A percentile compares a stretch with the other conserved stretches of the same genome.
These are phyloP conservation scores for Altica lythri DNA, from an alignment of 2,888 invertebrate species.

Conservation along the genomic window DNA sequence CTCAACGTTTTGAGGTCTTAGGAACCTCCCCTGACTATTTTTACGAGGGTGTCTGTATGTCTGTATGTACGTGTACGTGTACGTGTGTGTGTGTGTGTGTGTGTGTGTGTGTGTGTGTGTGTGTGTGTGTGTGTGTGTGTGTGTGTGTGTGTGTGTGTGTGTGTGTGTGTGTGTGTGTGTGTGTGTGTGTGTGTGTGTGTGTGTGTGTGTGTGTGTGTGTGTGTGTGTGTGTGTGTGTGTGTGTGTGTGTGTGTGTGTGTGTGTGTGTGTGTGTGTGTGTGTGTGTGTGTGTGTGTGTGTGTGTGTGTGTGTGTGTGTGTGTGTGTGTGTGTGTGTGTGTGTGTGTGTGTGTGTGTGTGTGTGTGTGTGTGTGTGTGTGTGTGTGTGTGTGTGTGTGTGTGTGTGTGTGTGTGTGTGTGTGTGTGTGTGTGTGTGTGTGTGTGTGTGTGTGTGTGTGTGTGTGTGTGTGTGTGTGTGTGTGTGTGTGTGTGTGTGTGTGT, in stretches of 20 bases:
- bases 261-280: not conserved
- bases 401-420: not conserved
- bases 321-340: not conserved
- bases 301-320: not conserved
- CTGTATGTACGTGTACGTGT: too few relatives aligned
- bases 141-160: too few relatives aligned
- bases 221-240: not conserved
- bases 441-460: not conserved
- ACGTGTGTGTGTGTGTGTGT: too few relatives aligned
- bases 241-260: not conserved
- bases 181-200: too few relatives aligned
- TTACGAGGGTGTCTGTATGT: too few relatives aligned
- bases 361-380: not conserved
- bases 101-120: too few relatives aligned
- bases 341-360: not conserved
- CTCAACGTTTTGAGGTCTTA: too few relatives aligned
- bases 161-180: too few relatives aligned
- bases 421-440: not conserved
- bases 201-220: not conserved
- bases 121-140: too few relatives aligned
- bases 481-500: not conserved
- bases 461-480: not conserved
- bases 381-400: not conserved
- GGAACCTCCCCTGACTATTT: too few relatives aligned
- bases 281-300: not conserved